Evolutionary conservation across 2,797 vertebrate genomes (phyloP).

Genomic region (Pseudochirops cupreus): DNA sequence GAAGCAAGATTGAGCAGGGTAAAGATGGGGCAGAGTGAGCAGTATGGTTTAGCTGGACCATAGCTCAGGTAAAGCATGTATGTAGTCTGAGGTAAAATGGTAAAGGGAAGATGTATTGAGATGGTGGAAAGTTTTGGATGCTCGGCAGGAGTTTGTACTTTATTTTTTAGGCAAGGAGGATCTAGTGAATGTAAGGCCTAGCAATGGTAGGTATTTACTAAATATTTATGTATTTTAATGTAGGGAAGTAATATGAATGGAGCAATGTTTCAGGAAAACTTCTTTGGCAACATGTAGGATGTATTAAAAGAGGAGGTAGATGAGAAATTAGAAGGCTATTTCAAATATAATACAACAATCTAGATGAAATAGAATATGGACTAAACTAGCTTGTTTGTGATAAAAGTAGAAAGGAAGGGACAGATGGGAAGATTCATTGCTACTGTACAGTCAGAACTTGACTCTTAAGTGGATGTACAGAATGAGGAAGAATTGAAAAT

Average conservation of each 20-base stretch:
- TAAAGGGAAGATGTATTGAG: background rate
- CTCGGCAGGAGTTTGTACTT: too few relatives aligned
- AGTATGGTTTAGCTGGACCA: background rate
- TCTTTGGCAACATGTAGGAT: background rate
- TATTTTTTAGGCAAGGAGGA: background rate
- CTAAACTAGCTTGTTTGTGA: background rate
- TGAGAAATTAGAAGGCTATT: background rate
- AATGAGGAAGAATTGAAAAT: background rate
- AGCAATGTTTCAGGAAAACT: background rate
- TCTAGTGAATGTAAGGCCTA: background rate
- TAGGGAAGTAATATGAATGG: too few relatives aligned
- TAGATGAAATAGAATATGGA: background rate
- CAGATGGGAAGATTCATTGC: background rate
- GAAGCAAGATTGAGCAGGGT: background rate
- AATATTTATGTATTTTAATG: background rate
- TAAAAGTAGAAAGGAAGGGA: background rate
- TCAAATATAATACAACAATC: background rate
- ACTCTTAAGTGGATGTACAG: background rate
- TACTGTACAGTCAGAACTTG: background rate
- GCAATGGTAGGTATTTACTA: background rate
- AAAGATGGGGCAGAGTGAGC: background rate
- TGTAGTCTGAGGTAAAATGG: background rate
- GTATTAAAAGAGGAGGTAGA: background rate
- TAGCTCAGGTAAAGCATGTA: background rate
- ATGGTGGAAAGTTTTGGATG: background rate